These are phyloP conservation scores for Chloroclystis v-ata DNA, from an alignment of 2,888 invertebrate species.

Conservation along the genomic window DNA sequence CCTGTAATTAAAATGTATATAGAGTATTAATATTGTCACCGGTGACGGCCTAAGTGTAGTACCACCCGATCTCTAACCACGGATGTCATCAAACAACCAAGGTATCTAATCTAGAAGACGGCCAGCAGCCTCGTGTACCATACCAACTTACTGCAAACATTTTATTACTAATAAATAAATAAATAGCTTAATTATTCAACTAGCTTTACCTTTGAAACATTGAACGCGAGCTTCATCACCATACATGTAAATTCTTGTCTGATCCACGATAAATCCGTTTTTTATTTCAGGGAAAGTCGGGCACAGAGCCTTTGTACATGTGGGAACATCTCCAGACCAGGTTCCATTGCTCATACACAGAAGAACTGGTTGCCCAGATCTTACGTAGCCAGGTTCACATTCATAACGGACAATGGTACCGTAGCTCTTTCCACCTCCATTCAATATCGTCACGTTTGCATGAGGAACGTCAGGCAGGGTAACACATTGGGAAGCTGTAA, in stretches of 20 bases:
- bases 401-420: conserved; percentile 95
- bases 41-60: too few species aligned
- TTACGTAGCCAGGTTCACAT: conserved; percentile 93
- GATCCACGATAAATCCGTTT: conserved; percentile 92
- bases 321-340: conserved; percentile 94
- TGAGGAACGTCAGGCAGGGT: conserved; percentile 91
- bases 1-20: conserved; percentile 62
- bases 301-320: conserved; percentile 87
- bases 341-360: conserved; percentile 97
- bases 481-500: conserved; percentile 91
- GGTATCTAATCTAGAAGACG: too few species aligned
- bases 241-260: conserved; percentile 85
- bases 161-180: neutral
- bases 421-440: conserved; percentile 94
- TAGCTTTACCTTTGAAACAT: conserved; percentile 82
- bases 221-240: conserved; percentile 95
- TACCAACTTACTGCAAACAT: too few species aligned
- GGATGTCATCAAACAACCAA: too few species aligned
- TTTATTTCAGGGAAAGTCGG: conserved; percentile 87
- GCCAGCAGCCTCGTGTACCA: too few species aligned
- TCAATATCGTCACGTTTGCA: conserved; percentile 90
- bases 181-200: neutral
- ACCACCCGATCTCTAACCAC: too few species aligned
- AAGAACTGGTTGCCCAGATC: conserved; percentile 92
- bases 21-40: too few species aligned